Percentiles rank a stretch among this genome's conserved stretches.
These are phyloP conservation scores for Rhyzopertha dominica DNA, from an alignment of 1,140 invertebrate genomes.

Conservation along the genomic window DNA sequence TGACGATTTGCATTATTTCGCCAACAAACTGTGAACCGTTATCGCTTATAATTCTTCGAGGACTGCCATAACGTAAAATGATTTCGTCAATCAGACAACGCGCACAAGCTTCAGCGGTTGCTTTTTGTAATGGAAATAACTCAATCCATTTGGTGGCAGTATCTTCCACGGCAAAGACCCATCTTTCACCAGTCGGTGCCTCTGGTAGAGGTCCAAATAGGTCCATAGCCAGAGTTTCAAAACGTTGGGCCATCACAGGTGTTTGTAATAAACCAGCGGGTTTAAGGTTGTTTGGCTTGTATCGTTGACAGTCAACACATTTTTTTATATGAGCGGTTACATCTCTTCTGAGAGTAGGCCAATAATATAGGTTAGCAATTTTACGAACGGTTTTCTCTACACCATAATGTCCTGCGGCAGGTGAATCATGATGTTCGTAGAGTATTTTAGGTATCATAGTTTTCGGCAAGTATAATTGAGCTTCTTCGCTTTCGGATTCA, in stretches of 20 bases:
- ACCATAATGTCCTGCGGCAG: no score
- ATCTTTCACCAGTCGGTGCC: conserved; percentile 6
- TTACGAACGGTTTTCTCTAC: no score
- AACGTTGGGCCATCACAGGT: conserved; percentile 20
- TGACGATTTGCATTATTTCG: conserved; percentile 39
- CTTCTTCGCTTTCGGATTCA: no score
- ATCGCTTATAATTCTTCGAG: conserved; percentile 25
- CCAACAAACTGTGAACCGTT: conserved; percentile 27
- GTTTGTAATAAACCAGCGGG: conserved; percentile 37
- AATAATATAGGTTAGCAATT: conserved; percentile 29
- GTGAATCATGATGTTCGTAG: no score
- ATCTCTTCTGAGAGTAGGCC: conserved; percentile 21
- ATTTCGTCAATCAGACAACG: conserved; percentile 21
- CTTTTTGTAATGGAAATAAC: conserved; percentile 21
- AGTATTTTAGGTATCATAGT: no score
- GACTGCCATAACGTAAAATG: conserved; percentile 22
- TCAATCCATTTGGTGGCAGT: conserved; percentile 24
- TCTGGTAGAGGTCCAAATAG: conserved; percentile 25
- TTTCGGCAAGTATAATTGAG: no score
- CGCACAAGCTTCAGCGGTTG: conserved; percentile 27
- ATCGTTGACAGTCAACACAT: conserved; percentile 21
- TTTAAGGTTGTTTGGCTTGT: conserved; percentile 20
- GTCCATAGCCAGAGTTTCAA: conserved; percentile 38
- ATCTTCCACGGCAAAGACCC: conserved; percentile 27
- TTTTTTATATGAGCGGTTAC: conserved; percentile 17